Conservation (phyloP, 2,797 vertebrate species). For the Protosalanx chinensis region DNA sequence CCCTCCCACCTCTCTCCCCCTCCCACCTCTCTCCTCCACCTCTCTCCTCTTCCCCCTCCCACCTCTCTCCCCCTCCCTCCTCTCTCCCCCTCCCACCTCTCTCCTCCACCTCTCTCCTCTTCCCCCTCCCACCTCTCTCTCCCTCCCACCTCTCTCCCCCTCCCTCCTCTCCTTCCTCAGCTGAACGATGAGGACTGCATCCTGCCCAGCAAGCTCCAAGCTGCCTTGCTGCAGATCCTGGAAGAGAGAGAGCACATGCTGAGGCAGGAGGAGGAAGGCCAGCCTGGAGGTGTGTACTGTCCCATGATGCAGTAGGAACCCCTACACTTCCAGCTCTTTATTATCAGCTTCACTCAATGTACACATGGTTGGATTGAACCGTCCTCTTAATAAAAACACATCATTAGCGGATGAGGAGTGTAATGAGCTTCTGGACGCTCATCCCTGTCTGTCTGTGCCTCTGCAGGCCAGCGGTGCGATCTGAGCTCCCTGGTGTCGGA, state of each 20-base stretch:
- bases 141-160: slow-evolving; percentile 14
- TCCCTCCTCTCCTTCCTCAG: slow-evolving; percentile 57
- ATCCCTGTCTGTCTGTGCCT: background rate
- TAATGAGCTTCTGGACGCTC: background rate
- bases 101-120: no score
- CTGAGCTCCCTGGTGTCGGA: slow-evolving; percentile 89
- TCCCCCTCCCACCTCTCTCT: no score
- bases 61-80: no score
- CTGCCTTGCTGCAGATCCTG: slow-evolving; percentile 88
- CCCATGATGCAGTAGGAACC: no score
- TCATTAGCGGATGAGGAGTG: no score
- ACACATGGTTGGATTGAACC: background rate
- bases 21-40: no score
- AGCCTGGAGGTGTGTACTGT: slow-evolving; percentile 57
- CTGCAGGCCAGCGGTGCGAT: slow-evolving; percentile 54
- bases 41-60: no score
- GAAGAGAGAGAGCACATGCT: slow-evolving; percentile 88
- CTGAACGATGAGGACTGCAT: slow-evolving; percentile 94
- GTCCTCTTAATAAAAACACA: background rate
- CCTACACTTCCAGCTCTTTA: no score
- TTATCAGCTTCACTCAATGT: background rate
- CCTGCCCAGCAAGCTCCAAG: slow-evolving; percentile 92
- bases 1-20: background rate
- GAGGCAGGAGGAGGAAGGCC: slow-evolving; percentile 61
- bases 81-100: no score